Conservation (phyloP, 2,113 vertebrate species). For the Phrynocephalus versicolor region DNA sequence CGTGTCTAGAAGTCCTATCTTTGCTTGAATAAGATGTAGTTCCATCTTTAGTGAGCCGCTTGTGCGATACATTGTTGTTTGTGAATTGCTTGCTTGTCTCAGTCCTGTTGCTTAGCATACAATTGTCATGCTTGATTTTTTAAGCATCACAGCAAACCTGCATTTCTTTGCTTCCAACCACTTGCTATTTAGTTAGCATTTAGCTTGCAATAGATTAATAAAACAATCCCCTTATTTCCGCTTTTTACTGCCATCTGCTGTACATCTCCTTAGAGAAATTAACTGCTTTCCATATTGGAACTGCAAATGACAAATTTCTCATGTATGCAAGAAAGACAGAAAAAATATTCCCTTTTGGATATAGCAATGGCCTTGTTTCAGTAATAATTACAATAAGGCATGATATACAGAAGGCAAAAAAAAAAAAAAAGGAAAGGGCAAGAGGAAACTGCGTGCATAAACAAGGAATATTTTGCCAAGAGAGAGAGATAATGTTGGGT, state of each 20-base stretch:
- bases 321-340: not conserved
- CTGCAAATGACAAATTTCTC: conserved; percentile 13
- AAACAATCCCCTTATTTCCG: conserved; percentile 6
- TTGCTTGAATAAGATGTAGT: not conserved
- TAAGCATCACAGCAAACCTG: conserved; percentile 7
- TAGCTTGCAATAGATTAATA: conserved; percentile 23
- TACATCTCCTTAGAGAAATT: conserved; percentile 24
- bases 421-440: not conserved
- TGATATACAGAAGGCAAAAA: not conserved
- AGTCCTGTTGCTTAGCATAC: not conserved
- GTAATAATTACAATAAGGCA: conserved; percentile 15
- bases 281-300: conserved; percentile 14
- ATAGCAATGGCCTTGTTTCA: not conserved
- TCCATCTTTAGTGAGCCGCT: not conserved
- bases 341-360: not conserved
- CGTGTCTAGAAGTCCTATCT: not conserved
- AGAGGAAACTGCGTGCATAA: not conserved
- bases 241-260: conserved; percentile 34
- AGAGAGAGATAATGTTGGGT: not conserved
- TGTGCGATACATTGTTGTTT: too few relatives aligned
- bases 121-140: not conserved
- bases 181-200: conserved; percentile 33
- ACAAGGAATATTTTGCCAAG: not conserved
- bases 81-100: not conserved
- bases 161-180: conserved; percentile 12